Base-by-base conservation (phyloP, 2,797 vertebrate species). In the Acanthiza pusilla region DNA sequence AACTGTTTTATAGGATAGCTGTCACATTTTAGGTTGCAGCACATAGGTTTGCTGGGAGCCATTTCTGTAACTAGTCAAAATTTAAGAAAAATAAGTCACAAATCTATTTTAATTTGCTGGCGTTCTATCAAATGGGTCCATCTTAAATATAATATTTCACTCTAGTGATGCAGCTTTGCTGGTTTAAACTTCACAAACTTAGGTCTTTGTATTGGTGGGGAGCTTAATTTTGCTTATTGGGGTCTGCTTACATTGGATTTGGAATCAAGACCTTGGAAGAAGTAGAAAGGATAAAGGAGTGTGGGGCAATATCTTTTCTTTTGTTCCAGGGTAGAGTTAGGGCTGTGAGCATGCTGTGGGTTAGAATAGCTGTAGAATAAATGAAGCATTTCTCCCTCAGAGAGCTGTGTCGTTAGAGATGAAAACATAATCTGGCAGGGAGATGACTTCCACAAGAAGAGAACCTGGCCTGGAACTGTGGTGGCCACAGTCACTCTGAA, bases 401-500 rank as follows among this genome's bases (percentile, higher is more conserved):
- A 85, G 85, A 80, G 21, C 75, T 60, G 13, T 62, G 30, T n/a
- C n/a, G 3, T 50, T 93, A 30, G 71, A 47, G 55, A 3, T 45
- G 26, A 55, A 78, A 72, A 27, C 0, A 1, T 51, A 26, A 65
- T 36, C 22, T 23, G 1, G 0, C 48, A 67, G 26, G 38, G 34
- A n/a, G 20, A 22, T 36, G 66, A 13, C 12, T 82, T 14, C 19
- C 7, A 0, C 13, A 30, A 34, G 43, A 85, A 25, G n/a, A 65
- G 21, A 61, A 16, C 30, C 9, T 47, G 3, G 29, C 15, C 29
- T 67, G 53, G 55, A 18, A 9, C 40, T 53, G 51, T 2, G 4
- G 2, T 57, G 2, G 3, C 21, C 60, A 21, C 42, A 16, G 58
- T 27, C 2, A 2, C 43, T 42, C 36, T 45, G 53, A 1, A 2